Evolutionary conservation across 2,113 vertebrate species (phyloP), one percentile per base, ranked within the genome.

Genomic region (Hyaena hyaena): DNA sequence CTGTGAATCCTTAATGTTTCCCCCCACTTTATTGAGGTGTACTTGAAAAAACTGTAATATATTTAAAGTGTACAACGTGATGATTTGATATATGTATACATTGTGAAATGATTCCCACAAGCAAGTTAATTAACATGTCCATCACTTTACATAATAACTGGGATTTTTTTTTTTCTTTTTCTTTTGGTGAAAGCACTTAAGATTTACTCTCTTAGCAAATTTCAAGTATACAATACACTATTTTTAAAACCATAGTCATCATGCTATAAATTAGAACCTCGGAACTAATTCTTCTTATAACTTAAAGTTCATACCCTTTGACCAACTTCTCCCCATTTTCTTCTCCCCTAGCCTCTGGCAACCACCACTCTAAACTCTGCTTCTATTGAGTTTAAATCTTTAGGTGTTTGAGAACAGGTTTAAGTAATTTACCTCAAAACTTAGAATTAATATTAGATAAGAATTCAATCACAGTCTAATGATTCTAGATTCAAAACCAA

Each of bases 401-500:
- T 88, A 31, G 2, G 21, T 58, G 87, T 96, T 83, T 80, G 7
- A 91, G 24, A 93, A 53, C 10, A 88, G 17, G 23, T 91, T 71
- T 39, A 95, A 93, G 28, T 95, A 66, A 93, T 9, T 93, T 66
- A 19, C 50, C 61, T 16, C 35, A 65, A 93, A 26, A 53, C 7
- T 45, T 74, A 86, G 55, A 92, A 61, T 82, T 35, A 79, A 82
- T 83, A 85, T 53, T 73, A 10, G 14, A 8, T 53, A 61, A 86
- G 35, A 82, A 28, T 16, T 73, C 81, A 86, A 16, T 61, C 66
- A 71, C 19, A 85, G 15, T 19, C 43, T 77, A 2, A 23, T 3
- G 35, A 96, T 50, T 85, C 69, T 66, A 66, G 17, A 77, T 77
- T 93, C 33, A 93, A 95, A 93, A 50, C 17, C 65, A 81, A 24